Conservation (phyloP, 2,797 vertebrate genomes). For the Pelochelys cantorii region DNA sequence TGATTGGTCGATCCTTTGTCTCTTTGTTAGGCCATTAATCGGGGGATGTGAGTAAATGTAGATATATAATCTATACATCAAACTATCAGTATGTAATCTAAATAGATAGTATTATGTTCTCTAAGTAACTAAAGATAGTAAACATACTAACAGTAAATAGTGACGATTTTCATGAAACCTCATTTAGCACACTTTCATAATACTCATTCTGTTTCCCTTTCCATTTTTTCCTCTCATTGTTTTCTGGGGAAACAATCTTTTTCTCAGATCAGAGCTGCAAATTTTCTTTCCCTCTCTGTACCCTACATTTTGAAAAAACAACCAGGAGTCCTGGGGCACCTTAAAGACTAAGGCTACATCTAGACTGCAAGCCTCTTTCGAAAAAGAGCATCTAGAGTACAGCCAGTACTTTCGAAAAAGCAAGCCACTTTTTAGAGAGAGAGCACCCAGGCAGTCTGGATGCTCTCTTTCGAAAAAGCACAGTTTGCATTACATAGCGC, state of each 20-base stretch:
- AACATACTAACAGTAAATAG: constrained; percentile 8
- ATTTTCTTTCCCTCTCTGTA: constrained; percentile 32
- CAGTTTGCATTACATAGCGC: too few species aligned
- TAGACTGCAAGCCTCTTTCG: too few species aligned
- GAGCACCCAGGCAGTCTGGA: too few species aligned
- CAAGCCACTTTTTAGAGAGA: too few species aligned
- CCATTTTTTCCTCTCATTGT: constrained; percentile 43
- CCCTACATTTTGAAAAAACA: constrained; percentile 39
- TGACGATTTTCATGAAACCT: constrained; percentile 41
- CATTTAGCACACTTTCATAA: constrained; percentile 52
- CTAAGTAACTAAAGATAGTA: constrained; percentile 43
- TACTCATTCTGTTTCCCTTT: constrained; percentile 42
- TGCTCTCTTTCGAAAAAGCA: too few species aligned
- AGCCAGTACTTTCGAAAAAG: too few species aligned
- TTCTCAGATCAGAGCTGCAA: constrained; percentile 29
- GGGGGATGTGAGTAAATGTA: neutral
- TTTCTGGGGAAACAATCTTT: constrained; percentile 30
- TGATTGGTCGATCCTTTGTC: neutral
- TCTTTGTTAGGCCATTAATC: neutral
- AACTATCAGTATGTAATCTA: neutral
- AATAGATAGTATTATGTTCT: neutral
- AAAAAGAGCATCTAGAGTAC: too few species aligned
- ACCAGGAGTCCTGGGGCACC: too few species aligned
- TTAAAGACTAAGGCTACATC: too few species aligned
- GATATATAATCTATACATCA: neutral